These are phyloP conservation scores for Mylabris sibirica DNA, from an alignment of 2,888 invertebrate species.

Conservation along the genomic window DNA sequence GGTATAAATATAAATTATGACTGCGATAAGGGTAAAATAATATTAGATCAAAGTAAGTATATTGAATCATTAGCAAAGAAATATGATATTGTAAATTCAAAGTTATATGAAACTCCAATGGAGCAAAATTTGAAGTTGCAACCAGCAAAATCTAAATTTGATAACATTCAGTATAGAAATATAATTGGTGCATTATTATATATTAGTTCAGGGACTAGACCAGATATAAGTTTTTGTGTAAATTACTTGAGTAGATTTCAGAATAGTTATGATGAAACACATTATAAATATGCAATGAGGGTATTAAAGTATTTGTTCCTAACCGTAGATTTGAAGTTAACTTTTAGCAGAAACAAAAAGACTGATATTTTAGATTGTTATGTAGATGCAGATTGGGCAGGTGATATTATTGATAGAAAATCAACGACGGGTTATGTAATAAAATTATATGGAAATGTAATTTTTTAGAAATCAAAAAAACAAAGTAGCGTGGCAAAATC, in stretches of 20 bases:
- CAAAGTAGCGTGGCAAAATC: conserved; percentile 48
- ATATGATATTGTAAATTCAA: conserved; percentile 30
- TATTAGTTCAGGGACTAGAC: conserved; percentile 41
- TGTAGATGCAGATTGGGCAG: conserved; percentile 48
- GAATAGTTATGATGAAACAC: conserved; percentile 47
- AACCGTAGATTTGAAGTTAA: conserved; percentile 25
- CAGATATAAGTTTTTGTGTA: conserved; percentile 49
- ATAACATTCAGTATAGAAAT: conserved; percentile 35
- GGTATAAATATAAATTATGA: conserved; percentile 51
- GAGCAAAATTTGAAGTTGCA: conserved; percentile 30
- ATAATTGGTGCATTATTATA: conserved; percentile 29
- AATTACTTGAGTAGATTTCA: conserved; percentile 54
- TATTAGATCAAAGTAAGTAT: conserved; percentile 47
- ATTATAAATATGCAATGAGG: conserved; percentile 46
- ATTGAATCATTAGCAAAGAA: conserved; percentile 34
- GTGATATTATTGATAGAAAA: conserved; percentile 34
- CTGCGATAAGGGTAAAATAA: conserved; percentile 38
- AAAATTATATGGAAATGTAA: neutral
- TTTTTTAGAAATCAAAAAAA: conserved; percentile 50
- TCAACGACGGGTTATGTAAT: neutral
- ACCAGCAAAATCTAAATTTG: neutral
- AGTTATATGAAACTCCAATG: conserved; percentile 32
- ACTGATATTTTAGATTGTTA: conserved; percentile 34
- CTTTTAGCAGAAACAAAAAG: conserved; percentile 33
- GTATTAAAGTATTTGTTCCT: conserved; percentile 47